Percentiles rank a stretch among this genome's conserved stretches.
Conservation (phyloP, 2,888 invertebrate species). For the Pardosa pseudoannulata region DNA sequence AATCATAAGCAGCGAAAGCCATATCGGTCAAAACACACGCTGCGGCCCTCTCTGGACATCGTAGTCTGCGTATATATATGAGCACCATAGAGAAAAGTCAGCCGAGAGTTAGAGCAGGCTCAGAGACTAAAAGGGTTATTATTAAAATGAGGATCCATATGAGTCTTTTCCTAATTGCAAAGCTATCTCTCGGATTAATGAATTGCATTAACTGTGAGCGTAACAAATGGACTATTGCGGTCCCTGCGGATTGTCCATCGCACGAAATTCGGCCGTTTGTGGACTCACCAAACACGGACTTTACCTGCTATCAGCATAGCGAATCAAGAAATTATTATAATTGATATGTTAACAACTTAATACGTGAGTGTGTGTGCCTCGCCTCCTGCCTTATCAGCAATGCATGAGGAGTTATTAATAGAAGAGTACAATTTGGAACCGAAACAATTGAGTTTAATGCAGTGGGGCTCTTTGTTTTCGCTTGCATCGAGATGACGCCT, state of each 20-base stretch:
- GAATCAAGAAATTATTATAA: slow-evolving; percentile 67
- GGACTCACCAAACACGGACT: neutral
- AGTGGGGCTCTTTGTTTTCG: no score
- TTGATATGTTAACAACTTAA: slow-evolving; percentile 58
- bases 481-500: no score
- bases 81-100: no score
- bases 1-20: no score
- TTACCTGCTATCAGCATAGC: slow-evolving; percentile 7
- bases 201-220: slow-evolving; percentile 50
- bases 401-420: neutral
- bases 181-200: slow-evolving; percentile 54
- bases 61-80: no score
- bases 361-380: neutral
- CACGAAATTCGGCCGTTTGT: slow-evolving; percentile 1
- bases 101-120: no score
- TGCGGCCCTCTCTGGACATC: no score
- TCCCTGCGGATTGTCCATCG: slow-evolving; percentile 14
- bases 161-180: slow-evolving; percentile 42
- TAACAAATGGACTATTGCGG: slow-evolving; percentile 40
- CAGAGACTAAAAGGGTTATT: slow-evolving; percentile 41
- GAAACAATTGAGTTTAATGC: no score
- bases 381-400: neutral
- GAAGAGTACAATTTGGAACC: no score
- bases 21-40: no score
- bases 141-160: slow-evolving; percentile 42